A percentile compares a stretch with the other conserved stretches of the same genome.
phyloP scores from a whole-genome alignment of 2,113 vertebrate genomes.

The Caranx ignobilis region DNA sequence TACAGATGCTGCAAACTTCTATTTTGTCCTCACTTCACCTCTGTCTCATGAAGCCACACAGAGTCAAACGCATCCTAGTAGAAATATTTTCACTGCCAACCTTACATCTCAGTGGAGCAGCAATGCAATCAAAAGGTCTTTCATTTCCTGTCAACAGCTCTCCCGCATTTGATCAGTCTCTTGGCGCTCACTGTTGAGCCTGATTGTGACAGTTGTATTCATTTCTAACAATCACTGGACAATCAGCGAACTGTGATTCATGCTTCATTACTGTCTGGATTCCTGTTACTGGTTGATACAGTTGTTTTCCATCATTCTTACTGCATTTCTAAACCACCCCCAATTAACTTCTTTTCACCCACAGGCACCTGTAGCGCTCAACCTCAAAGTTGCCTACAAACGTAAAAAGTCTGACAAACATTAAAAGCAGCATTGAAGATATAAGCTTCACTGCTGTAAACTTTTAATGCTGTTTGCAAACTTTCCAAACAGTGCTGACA shows the following conservation, averaged over 20 bases:
- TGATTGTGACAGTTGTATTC: slow-evolving; percentile 12
- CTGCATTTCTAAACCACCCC: neutral
- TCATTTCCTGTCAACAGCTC: slow-evolving; percentile 35
- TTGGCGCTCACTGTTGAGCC: slow-evolving; percentile 3
- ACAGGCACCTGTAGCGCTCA: neutral
- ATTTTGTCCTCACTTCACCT: slow-evolving; percentile 8
- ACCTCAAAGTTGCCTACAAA: neutral
- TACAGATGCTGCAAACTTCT: neutral
- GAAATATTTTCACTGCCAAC: slow-evolving; percentile 16
- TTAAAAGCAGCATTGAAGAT: neutral
- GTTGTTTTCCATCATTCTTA: slow-evolving; percentile 4
- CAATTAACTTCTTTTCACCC: neutral
- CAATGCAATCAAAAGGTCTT: slow-evolving; percentile 29
- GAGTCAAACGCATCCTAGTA: neutral
- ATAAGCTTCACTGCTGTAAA: neutral
- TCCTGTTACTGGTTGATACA: slow-evolving; percentile 4
- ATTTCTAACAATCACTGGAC: slow-evolving; percentile 8
- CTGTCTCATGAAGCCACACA: neutral
- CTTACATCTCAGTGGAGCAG: slow-evolving; percentile 6
- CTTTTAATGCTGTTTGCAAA: neutral
- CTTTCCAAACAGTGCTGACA: slow-evolving; percentile 1
- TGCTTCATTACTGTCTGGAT: slow-evolving; percentile 2
- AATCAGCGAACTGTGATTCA: slow-evolving; percentile 22
- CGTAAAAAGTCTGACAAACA: neutral
- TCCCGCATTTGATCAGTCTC: slow-evolving; percentile 26